Percentiles rank a stretch among this genome's conserved stretches.
These are phyloP conservation scores for Pangasius larnaudii DNA, from an alignment of 2,797 vertebrate genomes.

Conservation along the genomic window DNA sequence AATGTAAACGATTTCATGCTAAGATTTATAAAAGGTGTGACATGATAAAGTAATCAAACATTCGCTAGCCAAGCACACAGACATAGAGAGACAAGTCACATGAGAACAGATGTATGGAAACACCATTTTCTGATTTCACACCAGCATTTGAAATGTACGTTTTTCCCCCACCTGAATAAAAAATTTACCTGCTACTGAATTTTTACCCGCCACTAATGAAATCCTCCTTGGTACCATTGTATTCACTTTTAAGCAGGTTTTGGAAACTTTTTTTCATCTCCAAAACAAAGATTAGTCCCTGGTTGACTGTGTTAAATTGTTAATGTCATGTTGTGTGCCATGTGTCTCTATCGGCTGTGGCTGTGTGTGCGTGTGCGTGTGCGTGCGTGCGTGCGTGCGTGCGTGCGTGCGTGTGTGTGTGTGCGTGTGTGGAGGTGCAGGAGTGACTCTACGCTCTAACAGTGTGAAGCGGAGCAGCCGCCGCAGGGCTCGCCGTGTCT, in stretches of 20 bases:
- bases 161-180: no score
- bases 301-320: no score
- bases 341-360: not conserved
- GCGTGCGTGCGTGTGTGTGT: not conserved
- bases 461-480: slow-evolving; percentile 83
- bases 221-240: not conserved
- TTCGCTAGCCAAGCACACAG: no score
- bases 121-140: no score
- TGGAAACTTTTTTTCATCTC: not conserved
- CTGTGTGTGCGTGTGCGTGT: not conserved
- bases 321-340: not conserved
- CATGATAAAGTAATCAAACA: no score
- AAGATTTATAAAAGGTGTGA: no score
- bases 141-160: no score
- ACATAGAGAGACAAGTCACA: no score
- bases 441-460: slow-evolving; percentile 90
- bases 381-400: not conserved
- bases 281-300: not conserved
- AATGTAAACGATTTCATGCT: no score
- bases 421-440: slow-evolving; percentile 66
- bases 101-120: no score
- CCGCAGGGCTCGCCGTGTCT: slow-evolving; percentile 87
- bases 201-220: not conserved
- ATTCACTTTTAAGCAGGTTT: not conserved
- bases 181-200: no score